A percentile compares a stretch with the other conserved stretches of the same genome.
These are phyloP conservation scores for Drosophila burlai DNA, from an alignment of 1,140 invertebrate species.

Conservation along the genomic window DNA sequence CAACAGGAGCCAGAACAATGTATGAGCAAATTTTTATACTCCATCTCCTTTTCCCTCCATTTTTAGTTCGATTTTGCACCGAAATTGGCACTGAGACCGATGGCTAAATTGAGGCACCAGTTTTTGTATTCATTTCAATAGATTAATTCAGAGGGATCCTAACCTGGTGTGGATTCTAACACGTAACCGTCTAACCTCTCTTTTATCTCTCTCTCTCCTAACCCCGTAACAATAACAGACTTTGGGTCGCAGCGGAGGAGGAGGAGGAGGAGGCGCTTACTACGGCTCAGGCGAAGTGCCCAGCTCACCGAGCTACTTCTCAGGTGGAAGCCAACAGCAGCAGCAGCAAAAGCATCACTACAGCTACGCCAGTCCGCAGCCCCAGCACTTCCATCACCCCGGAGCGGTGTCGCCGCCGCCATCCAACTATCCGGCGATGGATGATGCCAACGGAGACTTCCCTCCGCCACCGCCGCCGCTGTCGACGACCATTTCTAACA, in stretches of 20 bases:
- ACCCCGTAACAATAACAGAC: constrained; percentile 75
- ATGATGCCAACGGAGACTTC: constrained; percentile 68
- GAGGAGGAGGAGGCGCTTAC: constrained; percentile 28
- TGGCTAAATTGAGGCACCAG: constrained; percentile 35
- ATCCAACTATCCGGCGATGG: constrained; percentile 57
- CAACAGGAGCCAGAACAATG: constrained; percentile 83
- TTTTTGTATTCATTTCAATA: constrained; percentile 13
- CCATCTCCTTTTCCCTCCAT: not conserved
- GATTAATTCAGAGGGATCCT: constrained; percentile 19
- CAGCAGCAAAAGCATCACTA: constrained; percentile 76
- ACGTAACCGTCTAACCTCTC: constrained; percentile 70
- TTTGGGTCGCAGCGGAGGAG: constrained; percentile 71
- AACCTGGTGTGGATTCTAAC: constrained; percentile 67
- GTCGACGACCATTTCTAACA: constrained; percentile 81
- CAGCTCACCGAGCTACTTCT: constrained; percentile 75
- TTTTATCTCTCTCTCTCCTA: constrained; percentile 45
- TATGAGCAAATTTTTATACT: constrained; percentile 56
- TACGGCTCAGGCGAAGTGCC: constrained; percentile 72
- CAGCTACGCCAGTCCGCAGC: constrained; percentile 69
- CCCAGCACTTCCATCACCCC: constrained; percentile 81
- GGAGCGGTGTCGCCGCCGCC: constrained; percentile 79
- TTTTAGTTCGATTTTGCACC: constrained; percentile 49
- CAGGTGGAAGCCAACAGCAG: constrained; percentile 39
- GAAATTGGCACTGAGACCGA: constrained; percentile 65
- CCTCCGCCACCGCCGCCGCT: constrained; percentile 82